Conservation (phyloP, 1,140 invertebrate species). For the Eriocheir sinensis region DNA sequence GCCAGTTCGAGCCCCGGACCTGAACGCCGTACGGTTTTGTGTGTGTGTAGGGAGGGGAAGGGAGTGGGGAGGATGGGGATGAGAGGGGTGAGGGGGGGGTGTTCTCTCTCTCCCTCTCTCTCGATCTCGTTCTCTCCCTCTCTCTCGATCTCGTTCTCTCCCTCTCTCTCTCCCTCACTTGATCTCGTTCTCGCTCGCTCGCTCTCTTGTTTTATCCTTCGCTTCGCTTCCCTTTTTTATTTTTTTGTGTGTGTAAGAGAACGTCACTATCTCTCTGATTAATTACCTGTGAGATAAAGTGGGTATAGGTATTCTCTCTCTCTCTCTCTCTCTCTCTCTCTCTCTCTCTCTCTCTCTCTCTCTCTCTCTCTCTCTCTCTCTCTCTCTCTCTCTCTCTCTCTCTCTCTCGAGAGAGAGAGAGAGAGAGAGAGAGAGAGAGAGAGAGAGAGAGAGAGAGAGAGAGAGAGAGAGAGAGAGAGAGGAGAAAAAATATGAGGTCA, state of each 20-base stretch:
- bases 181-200: neutral
- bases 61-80: no score
- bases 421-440: slow-evolving; percentile 32
- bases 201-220: no score
- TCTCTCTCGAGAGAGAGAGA: neutral
- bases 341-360: slow-evolving; percentile 20
- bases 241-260: slow-evolving; percentile 7
- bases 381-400: neutral
- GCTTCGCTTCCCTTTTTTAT: neutral
- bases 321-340: slow-evolving; percentile 22
- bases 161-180: no score
- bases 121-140: neutral
- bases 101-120: neutral
- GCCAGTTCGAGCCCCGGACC: neutral
- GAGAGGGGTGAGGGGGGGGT: no score
- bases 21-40: neutral
- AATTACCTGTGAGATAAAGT: slow-evolving; percentile 60
- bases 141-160: no score
- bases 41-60: neutral
- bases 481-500: neutral
- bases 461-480: slow-evolving; percentile 36
- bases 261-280: slow-evolving; percentile 53
- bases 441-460: slow-evolving; percentile 51
- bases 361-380: neutral
- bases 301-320: neutral